phyloP scores from a whole-genome alignment of 2,797 vertebrate species.

The Tokudaia muenninki region DNA sequence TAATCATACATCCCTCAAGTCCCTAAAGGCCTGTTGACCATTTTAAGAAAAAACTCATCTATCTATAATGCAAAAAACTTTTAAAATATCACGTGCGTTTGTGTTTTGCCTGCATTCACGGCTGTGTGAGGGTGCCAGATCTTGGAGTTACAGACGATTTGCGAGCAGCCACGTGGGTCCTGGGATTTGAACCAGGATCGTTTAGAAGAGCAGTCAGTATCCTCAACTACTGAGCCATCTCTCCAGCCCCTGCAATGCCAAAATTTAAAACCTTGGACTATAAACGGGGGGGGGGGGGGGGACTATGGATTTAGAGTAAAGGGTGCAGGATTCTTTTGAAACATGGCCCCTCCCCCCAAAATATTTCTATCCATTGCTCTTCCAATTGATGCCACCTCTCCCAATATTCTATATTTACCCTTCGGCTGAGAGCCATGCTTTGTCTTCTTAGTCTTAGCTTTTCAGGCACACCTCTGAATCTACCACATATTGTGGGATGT shows the following conservation, averaged over 20 bases:
- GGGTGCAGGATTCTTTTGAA: not conserved
- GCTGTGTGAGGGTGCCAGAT: not conserved
- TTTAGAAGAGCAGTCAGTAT: not conserved
- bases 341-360: not conserved
- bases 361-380: constrained; percentile 26
- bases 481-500: not conserved
- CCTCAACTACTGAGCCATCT: not conserved
- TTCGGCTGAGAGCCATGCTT: constrained; percentile 38
- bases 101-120: not conserved
- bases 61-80: not conserved
- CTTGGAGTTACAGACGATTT: not conserved
- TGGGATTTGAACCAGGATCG: not conserved
- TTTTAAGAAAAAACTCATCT: not conserved
- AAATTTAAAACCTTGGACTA: constrained; percentile 21
- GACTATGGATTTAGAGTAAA: not conserved
- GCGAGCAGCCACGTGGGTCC: not conserved
- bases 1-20: not conserved
- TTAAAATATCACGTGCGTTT: not conserved
- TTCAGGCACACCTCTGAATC: not conserved
- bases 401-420: not conserved
- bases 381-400: not conserved
- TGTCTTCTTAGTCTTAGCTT: not conserved
- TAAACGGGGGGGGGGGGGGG: not conserved
- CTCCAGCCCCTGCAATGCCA: not conserved
- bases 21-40: not conserved